Conservation (phyloP, 2,888 invertebrate genomes). For the Hydrotaea diabolus region DNA sequence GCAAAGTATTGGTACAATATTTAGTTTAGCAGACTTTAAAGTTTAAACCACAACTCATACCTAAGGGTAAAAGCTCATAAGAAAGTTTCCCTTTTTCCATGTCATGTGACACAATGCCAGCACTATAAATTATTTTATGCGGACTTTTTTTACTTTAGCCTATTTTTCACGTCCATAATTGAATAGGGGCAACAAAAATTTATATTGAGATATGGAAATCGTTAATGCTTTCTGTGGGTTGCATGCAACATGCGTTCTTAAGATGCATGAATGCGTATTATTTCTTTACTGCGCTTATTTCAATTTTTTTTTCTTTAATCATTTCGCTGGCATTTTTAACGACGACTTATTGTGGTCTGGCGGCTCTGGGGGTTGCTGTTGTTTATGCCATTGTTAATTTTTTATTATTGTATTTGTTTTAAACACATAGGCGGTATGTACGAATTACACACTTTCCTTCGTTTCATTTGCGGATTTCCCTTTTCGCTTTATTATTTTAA, state of each 20-base stretch:
- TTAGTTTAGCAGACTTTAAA: too few species aligned
- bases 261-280: slow-evolving; percentile 61
- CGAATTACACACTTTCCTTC: background rate
- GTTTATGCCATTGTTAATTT: slow-evolving; percentile 5
- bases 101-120: too few species aligned
- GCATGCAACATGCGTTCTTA: slow-evolving; percentile 62
- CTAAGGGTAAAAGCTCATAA: too few species aligned
- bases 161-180: background rate
- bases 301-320: slow-evolving; percentile 5
- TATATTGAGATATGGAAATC: background rate
- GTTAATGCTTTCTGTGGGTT: slow-evolving; percentile 31
- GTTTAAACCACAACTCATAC: too few species aligned
- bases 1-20: too few species aligned
- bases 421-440: background rate
- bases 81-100: too few species aligned
- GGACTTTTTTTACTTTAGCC: too few species aligned
- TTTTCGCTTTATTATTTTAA: background rate
- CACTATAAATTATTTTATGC: too few species aligned
- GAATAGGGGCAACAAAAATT: background rate
- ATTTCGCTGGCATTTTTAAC: background rate
- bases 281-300: slow-evolving; percentile 11
- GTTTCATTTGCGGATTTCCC: background rate
- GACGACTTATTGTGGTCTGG: background rate
- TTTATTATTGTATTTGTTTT: slow-evolving; percentile 34
- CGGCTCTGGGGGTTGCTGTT: too few species aligned